These are phyloP conservation scores for Cyanoderma ruficeps DNA, from an alignment of 2,113 vertebrate species.

Conservation along the genomic window DNA sequence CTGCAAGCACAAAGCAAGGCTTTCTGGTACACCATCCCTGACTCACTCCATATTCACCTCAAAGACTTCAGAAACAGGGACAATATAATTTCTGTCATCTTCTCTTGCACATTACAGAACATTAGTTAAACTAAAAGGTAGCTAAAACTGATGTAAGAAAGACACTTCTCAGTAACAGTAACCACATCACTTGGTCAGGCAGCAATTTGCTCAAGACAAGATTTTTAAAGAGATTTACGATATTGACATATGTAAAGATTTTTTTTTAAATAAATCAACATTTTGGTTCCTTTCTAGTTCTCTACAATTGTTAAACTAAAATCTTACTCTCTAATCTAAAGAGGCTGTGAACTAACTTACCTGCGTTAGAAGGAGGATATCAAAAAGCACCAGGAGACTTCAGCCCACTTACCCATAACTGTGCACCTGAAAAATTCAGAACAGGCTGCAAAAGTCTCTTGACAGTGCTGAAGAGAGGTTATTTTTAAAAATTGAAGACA, in stretches of 20 bases:
- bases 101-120: not conserved
- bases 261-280: not conserved
- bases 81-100: not conserved
- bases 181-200: not conserved
- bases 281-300: not conserved
- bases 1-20: not conserved
- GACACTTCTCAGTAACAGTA: not conserved
- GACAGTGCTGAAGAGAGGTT: not conserved
- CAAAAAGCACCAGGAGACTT: not conserved
- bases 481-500: not conserved
- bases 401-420: not conserved
- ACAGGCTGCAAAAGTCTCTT: not conserved
- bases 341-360: not conserved
- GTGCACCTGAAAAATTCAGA: not conserved
- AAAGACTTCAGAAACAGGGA: not conserved
- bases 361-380: not conserved
- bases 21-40: not conserved
- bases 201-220: not conserved
- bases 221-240: not conserved
- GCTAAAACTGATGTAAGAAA: not conserved
- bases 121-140: not conserved
- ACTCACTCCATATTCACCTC: not conserved
- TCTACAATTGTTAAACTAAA: not conserved
- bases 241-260: rapidly evolving
- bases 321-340: not conserved